Conservation (phyloP, 2,113 vertebrate species). For the Spea multiplicata region DNA sequence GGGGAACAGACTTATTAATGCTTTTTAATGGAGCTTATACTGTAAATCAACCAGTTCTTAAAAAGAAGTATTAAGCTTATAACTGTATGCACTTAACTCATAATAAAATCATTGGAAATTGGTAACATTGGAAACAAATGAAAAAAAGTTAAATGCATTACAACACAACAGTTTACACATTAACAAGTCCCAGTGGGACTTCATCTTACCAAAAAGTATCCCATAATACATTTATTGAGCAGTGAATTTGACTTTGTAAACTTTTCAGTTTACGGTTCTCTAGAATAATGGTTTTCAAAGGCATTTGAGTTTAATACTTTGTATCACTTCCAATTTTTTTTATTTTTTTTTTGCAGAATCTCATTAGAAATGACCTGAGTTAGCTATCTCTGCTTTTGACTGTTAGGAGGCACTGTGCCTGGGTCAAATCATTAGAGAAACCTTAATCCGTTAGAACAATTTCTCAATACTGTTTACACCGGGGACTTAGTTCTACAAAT, state of each 20-base stretch:
- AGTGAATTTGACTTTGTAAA: not conserved
- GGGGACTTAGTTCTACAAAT: slow-evolving; percentile 71
- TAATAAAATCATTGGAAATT: no score
- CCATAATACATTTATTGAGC: no score
- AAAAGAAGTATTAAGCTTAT: no score
- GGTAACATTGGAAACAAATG: no score
- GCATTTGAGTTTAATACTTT: not conserved
- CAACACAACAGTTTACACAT: no score
- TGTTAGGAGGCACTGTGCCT: slow-evolving; percentile 42
- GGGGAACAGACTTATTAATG: no score
- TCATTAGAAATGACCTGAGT: slow-evolving; percentile 30
- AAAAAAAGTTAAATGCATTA: no score
- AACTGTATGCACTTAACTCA: no score
- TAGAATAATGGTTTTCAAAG: not conserved
- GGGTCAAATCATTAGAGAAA: slow-evolving; percentile 71
- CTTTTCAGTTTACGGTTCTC: not conserved
- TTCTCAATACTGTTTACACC: slow-evolving; percentile 72
- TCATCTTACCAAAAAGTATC: no score
- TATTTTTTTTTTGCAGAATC: slow-evolving; percentile 7
- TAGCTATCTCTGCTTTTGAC: slow-evolving; percentile 16
- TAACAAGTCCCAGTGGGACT: no score
- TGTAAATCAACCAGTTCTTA: no score
- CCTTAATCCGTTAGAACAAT: slow-evolving; percentile 81
- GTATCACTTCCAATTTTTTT: not conserved
- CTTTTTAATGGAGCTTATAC: no score